Evolutionary conservation across 2,888 invertebrate species (phyloP).

Genomic region (Darwinula stevensoni): DNA sequence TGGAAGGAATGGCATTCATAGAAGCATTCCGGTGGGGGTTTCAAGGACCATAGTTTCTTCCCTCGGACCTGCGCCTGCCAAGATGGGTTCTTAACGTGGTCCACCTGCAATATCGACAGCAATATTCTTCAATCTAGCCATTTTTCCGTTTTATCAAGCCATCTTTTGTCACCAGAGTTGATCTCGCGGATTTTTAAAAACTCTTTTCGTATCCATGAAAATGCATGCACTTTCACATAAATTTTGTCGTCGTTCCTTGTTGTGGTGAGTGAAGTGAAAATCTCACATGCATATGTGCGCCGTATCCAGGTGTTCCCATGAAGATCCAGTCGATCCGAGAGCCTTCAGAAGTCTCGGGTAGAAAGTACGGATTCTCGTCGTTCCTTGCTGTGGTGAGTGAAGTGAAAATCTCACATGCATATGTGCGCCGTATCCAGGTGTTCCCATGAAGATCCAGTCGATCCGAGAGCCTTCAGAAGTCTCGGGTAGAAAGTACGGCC

Average conservation of each 20-base stretch:
- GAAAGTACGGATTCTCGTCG: slow-evolving; percentile 55
- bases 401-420: slow-evolving; percentile 44
- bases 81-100: slow-evolving; percentile 69
- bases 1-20: slow-evolving; percentile 36
- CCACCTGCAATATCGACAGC: slow-evolving; percentile 33
- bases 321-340: slow-evolving; percentile 85
- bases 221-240: too few species aligned
- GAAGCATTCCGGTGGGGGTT: slow-evolving; percentile 75
- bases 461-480: slow-evolving; percentile 61
- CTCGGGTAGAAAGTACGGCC: slow-evolving; percentile 64
- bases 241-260: too few species aligned
- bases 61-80: slow-evolving; percentile 92
- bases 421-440: slow-evolving; percentile 71
- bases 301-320: slow-evolving; percentile 79
- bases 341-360: slow-evolving; percentile 55
- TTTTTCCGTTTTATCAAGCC: too few species aligned
- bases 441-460: slow-evolving; percentile 95
- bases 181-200: too few species aligned
- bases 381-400: background rate
- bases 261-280: too few species aligned
- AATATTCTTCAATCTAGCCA: too few species aligned
- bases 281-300: slow-evolving; percentile 84
- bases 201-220: too few species aligned
- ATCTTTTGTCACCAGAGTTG: too few species aligned
- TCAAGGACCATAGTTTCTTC: slow-evolving; percentile 55